Evolutionary conservation across 2,113 vertebrate genomes (phyloP).

Genomic region (Tychaedon coryphoeus): DNA sequence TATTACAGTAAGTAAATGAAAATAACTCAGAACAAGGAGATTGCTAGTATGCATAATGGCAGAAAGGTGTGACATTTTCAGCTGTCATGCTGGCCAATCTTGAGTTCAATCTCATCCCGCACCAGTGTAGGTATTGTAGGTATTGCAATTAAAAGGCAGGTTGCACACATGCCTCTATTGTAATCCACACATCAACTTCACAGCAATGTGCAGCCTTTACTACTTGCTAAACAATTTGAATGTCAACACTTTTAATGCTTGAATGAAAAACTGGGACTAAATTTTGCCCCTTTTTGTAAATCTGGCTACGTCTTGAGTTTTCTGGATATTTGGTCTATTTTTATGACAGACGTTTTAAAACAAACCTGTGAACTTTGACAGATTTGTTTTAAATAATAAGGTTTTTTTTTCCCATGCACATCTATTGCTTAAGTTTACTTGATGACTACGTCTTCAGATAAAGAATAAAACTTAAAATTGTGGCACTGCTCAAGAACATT

Average conservation of each 20-base stretch:
- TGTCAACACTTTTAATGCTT: neutral
- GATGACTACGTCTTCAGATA: neutral
- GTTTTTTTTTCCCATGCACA: neutral
- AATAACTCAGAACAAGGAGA: constrained; percentile 18
- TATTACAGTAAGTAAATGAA: neutral
- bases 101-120: neutral
- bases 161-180: neutral
- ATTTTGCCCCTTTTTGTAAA: neutral
- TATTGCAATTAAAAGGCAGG: neutral
- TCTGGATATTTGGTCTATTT: neutral
- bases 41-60: neutral
- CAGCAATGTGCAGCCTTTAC: neutral
- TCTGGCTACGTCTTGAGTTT: neutral
- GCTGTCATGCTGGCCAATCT: constrained; percentile 20
- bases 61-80: constrained; percentile 42
- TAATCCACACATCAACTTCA: neutral
- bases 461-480: neutral
- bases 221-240: neutral
- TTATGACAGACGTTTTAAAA: neutral
- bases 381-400: neutral
- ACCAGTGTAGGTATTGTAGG: neutral
- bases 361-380: neutral
- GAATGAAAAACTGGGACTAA: neutral
- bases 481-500: neutral
- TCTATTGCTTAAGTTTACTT: neutral